phyloP scores from a whole-genome alignment of 2,888 invertebrate species.

The Latrodectus elegans region DNA sequence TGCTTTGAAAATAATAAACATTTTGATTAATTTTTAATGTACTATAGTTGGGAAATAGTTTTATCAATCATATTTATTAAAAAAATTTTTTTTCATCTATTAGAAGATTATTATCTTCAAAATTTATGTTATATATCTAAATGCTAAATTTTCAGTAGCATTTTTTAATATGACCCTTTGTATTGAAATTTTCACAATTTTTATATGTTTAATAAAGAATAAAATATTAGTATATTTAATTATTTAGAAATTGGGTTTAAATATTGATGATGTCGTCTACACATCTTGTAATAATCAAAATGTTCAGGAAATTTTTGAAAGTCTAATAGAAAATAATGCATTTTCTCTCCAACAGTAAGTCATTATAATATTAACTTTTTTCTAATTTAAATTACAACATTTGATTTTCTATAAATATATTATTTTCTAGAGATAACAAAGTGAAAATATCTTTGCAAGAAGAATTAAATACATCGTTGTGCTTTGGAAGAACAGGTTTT shows the following conservation, averaged over 20 bases:
- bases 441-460: not conserved
- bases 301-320: constrained; percentile 9
- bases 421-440: constrained; percentile 3
- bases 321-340: constrained; percentile 13
- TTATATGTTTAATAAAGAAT: too few species aligned
- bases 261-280: constrained; percentile 34
- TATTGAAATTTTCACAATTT: too few species aligned
- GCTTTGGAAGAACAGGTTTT: not conserved
- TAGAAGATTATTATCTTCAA: too few species aligned
- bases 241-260: constrained; percentile 48
- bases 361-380: not conserved
- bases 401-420: not conserved
- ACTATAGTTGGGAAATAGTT: too few species aligned
- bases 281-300: constrained; percentile 33
- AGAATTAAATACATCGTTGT: not conserved
- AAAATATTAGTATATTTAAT: too few species aligned
- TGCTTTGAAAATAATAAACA: too few species aligned
- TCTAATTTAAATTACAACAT: not conserved
- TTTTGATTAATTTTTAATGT: too few species aligned
- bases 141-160: too few species aligned
- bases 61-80: too few species aligned
- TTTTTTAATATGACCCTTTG: too few species aligned
- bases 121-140: too few species aligned
- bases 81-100: too few species aligned
- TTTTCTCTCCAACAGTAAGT: constrained; percentile 19